Evolutionary conservation across 2,888 invertebrate species (phyloP), one percentile per base, ranked within the genome.

Genomic region (Synanthedon formicaeformis): DNA sequence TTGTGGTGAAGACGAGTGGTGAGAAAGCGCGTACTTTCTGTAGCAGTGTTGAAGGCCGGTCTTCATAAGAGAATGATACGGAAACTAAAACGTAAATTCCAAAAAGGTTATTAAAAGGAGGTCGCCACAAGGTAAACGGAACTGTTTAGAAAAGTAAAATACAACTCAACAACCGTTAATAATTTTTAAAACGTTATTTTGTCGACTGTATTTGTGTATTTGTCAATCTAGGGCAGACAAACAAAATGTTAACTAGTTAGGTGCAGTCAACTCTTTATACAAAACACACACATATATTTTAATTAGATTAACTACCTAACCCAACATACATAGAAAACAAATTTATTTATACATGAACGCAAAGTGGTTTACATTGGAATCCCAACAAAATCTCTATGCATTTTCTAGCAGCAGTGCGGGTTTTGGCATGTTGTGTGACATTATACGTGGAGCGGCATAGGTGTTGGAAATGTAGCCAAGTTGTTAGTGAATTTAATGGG

Each of bases 201-300:
- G n/a, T 45, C 45, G 45, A 45, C 45, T 45, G 45, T 45, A 45
- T 8, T 52, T 52, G 51, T 52, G 51, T 54, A 54, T 56, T 56
- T 54, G 51, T 54, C 54, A 54, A 56, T 56, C 52, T 54, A 48
- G 52, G 48, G 18, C 48, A 52, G 52, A 34, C 48, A 50, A 55
- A 54, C 52, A n/a, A 13, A 6, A 45, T 45, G 45, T 45, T 12
- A 45, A 45, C 45, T 16, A 49, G 18, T 49, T 49, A 18, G 49
- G 10, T 18, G 49, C 18, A 67, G 70, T 64, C 62, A 60, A 63
- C 61, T 66, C 67, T 71, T 67, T 66, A 70, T 69, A 67, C 23
- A 13, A 49, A 63, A 60, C 57, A 62, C 56, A 66, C 65, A 63
- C 64, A 56, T 50, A 41, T 34, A 45, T 53, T 64, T 67, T 68